Evolutionary conservation across 2,113 vertebrate genomes (phyloP).

Genomic region (Malurus alboscapulatus): DNA sequence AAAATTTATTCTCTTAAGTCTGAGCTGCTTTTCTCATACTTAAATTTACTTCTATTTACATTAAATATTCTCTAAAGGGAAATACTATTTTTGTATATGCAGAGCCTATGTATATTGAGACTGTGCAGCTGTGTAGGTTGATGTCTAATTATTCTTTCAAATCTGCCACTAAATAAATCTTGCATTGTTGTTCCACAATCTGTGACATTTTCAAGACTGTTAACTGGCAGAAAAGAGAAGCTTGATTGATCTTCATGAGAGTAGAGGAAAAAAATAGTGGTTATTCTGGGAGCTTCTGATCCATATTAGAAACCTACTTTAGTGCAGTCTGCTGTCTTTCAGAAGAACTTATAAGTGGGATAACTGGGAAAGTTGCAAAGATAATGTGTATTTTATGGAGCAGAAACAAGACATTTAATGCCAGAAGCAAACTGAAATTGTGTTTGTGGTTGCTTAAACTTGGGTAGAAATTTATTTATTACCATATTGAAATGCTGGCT

Average conservation of each 20-base stretch:
- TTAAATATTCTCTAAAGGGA: constrained; percentile 17
- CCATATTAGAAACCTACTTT: background rate
- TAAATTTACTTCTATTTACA: constrained; percentile 26
- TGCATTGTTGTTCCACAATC: background rate
- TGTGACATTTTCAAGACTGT: background rate
- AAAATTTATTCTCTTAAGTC: background rate
- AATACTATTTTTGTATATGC: background rate
- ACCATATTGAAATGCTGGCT: background rate
- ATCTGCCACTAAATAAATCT: background rate
- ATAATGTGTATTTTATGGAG: background rate
- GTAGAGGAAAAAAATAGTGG: background rate
- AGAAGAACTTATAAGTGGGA: background rate
- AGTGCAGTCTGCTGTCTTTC: background rate
- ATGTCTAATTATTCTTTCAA: constrained; percentile 22
- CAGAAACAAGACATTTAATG: background rate
- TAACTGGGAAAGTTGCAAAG: background rate
- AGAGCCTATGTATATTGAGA: background rate
- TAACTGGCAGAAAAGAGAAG: background rate
- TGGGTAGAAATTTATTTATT: background rate
- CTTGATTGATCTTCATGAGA: background rate
- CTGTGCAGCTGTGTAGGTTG: constrained; percentile 4
- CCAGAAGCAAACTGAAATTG: background rate
- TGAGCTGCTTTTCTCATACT: background rate
- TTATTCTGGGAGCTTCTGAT: background rate
- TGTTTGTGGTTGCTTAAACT: background rate